Base-by-base conservation (phyloP, 2,888 invertebrate genomes). In the Eutolmus rufibarbis region DNA sequence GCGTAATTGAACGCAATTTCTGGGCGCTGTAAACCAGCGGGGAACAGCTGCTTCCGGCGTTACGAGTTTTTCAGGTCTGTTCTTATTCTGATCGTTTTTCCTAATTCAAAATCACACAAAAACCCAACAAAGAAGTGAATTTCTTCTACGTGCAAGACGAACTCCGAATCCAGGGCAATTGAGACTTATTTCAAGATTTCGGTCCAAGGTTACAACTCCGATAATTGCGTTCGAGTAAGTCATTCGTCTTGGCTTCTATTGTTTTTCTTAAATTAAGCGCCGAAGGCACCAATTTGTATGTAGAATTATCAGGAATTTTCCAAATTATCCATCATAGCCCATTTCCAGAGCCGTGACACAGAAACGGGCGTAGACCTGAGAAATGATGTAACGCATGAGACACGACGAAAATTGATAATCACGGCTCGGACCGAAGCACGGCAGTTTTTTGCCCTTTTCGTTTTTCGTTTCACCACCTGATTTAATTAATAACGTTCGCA, bases 381-480 rank as follows among this genome's bases (percentile, higher is more conserved):
- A 43, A 78, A 46, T 78, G 78, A 78, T 43, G 78, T 78, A 78
- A 78, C 43, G 78, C 78, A 46, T 40, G 43, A 78, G n/a, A 43
- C 78, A 78, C 78, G 78, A 16, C 78, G 23, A 78, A 78, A 78
- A 78, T 78, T 78, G 40, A 78, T 78, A 78, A 78, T 76, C 76
- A 76, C 34, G 34, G 76, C 1, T 16, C 76, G 28, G 34, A 31
- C n/a, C 1, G 34, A 0, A 37, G 5, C 66, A 12, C 2, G 23
- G 2, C 19, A 2, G 76, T 19, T 76, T 76, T 28, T 76, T 76
- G 28, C 14, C 31, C 31, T 31, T 28, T 76, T 16, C 7, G 34
- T 34, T 34, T 76, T 34, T 76, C 40, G 16, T 40, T 76, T 40
- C 76, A 34, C 76, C 40, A 40, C 76, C 34, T 76, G 34, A 76